Conservation (phyloP, 2,888 invertebrate species). For the Chirona hameri region DNA sequence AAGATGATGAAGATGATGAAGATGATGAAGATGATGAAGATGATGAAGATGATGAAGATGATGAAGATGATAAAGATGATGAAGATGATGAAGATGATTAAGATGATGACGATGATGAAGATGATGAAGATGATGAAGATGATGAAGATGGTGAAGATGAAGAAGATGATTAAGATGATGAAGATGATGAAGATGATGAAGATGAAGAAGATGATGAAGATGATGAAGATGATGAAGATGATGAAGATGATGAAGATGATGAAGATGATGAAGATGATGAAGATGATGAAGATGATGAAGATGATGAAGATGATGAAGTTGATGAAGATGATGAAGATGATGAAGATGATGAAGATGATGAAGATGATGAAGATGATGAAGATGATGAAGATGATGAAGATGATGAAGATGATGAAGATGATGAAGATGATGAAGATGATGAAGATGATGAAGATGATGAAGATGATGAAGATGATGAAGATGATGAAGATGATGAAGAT, state of each 20-base stretch:
- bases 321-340: slow-evolving; percentile 4
- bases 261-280: slow-evolving; percentile 22
- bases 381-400: slow-evolving; percentile 3
- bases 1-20: slow-evolving; percentile 22
- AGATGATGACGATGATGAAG: no score
- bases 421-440: not conserved
- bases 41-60: slow-evolving; percentile 22
- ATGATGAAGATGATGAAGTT: not conserved
- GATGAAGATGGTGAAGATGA: slow-evolving; percentile 22
- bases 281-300: slow-evolving; percentile 4
- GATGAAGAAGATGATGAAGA: slow-evolving; percentile 12
- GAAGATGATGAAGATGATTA: no score
- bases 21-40: slow-evolving; percentile 22
- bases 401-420: not conserved
- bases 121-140: not conserved
- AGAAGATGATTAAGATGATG: no score
- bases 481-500: slow-evolving; percentile 22
- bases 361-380: slow-evolving; percentile 2
- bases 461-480: slow-evolving; percentile 22
- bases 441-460: slow-evolving; percentile 22
- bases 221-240: slow-evolving; percentile 22
- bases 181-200: slow-evolving; percentile 22
- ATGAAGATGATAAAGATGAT: no score
- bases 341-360: not conserved
- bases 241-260: slow-evolving; percentile 22